Evolutionary conservation across 2,797 vertebrate genomes (phyloP).

Genomic region (Clarias fuscus): DNA sequence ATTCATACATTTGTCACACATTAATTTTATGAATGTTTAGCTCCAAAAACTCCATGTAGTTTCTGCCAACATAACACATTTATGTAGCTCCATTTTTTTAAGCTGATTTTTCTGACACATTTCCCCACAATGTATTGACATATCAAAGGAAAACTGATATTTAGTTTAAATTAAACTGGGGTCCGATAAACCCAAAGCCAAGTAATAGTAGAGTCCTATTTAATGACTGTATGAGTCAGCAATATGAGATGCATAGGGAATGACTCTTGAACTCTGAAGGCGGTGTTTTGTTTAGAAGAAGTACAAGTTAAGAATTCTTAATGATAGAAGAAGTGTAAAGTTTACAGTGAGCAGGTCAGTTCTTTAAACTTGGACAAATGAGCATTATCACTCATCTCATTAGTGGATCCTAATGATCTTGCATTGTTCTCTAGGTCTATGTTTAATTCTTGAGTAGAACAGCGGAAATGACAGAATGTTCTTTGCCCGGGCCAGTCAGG

Average conservation of each 20-base stretch:
- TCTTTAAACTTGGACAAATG: too few relatives aligned
- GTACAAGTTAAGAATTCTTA: neutral
- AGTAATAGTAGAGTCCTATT: neutral
- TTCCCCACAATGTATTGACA: too few relatives aligned
- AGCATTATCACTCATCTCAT: neutral
- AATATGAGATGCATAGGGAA: neutral
- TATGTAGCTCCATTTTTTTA: neutral
- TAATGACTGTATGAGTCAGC: neutral
- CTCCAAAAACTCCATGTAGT: neutral
- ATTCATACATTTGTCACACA: neutral
- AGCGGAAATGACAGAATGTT: slow-evolving; percentile 32
- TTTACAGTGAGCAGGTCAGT: neutral
- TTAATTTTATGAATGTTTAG: neutral
- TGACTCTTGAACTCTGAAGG: neutral
- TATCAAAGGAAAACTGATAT: neutral
- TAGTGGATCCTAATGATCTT: neutral
- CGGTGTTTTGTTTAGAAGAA: neutral
- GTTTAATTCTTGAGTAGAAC: slow-evolving; percentile 3
- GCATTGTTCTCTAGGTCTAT: neutral
- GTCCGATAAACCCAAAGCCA: neutral
- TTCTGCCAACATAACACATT: neutral
- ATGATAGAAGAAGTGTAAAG: neutral
- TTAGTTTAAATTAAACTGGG: neutral
- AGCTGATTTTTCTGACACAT: neutral
- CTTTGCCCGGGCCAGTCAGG: slow-evolving; percentile 29